Evolutionary conservation across 2,797 vertebrate species (phyloP), one percentile per base, ranked within the genome.

Genomic region (Phoxinus dragarum): DNA sequence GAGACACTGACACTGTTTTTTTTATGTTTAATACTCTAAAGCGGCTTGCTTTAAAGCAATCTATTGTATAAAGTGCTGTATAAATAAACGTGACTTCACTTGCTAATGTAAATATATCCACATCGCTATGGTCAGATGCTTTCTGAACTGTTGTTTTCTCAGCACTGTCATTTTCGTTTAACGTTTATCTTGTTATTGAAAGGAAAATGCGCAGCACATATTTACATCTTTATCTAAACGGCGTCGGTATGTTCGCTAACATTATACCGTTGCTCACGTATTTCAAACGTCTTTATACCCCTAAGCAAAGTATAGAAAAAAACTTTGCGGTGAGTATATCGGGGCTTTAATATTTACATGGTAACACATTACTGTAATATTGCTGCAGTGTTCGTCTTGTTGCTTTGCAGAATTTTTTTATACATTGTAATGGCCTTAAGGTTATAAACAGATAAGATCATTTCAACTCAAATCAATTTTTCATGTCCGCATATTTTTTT

Each of bases 371-470:
- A 21, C 6, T 40, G 64, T 76, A 80, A 76, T 82, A 86, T 7
- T 56, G 8, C 47, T 52, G 72, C 27, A 27, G 42, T 34, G 44
- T 74, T 34, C 2, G 3, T 75, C 19, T 54, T 54, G 9, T 54
- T 73, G 71, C 69, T 75, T 31, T 84, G 69, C 6, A 42, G 17
- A 27, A 23, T 54, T 47, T 64, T 69, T 21, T 68, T 38, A 47
- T 5, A 47, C 42, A 27, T 74, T 79, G 44, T 49, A 44, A 52
- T 69, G 61, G 56, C 47, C 3, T 44, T n/a, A 31, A 6, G 54
- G 3, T n/a, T 8, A 76, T 38, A n/a, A 38, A 21, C 34, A 56
- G 49, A 36, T 49, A 36, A 54, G 47, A 40, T 59, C 0, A 61
- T 61, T 78, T 61, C 23, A 78, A 16, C 75, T 78, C 23, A 16